These are phyloP conservation scores for Fulica atra DNA, from an alignment of 2,113 vertebrate genomes.

Conservation along the genomic window DNA sequence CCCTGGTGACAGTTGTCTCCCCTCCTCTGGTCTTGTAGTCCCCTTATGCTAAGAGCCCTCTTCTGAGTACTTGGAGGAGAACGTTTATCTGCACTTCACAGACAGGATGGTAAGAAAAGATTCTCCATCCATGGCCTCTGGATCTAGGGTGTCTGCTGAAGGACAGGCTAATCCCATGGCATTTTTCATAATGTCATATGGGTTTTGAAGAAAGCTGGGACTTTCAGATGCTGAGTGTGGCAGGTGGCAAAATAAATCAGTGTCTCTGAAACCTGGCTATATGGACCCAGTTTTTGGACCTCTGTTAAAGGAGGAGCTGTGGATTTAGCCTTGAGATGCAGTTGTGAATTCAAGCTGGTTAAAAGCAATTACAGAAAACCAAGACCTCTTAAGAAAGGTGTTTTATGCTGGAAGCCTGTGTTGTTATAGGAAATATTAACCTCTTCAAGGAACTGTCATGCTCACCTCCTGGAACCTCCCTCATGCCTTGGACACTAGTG, in stretches of 20 bases:
- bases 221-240: not conserved
- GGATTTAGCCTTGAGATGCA: not conserved
- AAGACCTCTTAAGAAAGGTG: not conserved
- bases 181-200: not conserved
- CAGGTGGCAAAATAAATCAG: not conserved
- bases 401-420: not conserved
- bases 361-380: not conserved
- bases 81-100: not conserved
- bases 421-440: not conserved
- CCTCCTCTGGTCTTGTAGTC: not conserved
- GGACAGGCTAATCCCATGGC: not conserved
- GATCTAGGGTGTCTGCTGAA: not conserved
- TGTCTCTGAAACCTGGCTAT: not conserved
- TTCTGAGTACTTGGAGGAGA: not conserved
- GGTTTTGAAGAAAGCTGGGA: not conserved
- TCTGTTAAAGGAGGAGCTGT: not conserved
- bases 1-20: not conserved
- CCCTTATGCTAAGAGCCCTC: not conserved
- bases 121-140: not conserved
- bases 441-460: not conserved
- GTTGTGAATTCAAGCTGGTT: not conserved
- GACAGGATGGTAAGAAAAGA: not conserved
- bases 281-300: not conserved
- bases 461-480: not conserved
- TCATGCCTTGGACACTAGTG: not conserved